These are phyloP conservation scores for Lysandra bellargus DNA, from an alignment of 2,888 invertebrate species.

Conservation along the genomic window DNA sequence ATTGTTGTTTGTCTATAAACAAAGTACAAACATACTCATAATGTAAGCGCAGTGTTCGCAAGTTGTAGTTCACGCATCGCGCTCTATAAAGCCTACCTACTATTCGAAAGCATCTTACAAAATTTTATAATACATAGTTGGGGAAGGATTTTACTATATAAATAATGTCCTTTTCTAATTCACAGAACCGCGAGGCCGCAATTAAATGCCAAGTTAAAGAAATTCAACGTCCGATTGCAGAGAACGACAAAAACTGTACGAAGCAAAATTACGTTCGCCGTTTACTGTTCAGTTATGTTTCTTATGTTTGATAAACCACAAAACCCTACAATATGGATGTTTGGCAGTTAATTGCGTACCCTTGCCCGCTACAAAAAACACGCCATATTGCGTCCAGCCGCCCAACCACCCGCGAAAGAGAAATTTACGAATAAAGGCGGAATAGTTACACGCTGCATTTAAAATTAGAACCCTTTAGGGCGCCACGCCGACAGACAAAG, in stretches of 20 bases:
- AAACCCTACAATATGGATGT: slow-evolving; percentile 61
- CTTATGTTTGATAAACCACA: slow-evolving; percentile 50
- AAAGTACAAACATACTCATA: not conserved
- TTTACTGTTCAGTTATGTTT: slow-evolving; percentile 13
- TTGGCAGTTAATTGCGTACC: slow-evolving; percentile 75
- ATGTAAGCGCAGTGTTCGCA: not conserved
- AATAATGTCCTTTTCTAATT: not conserved
- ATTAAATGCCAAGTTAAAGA: not conserved
- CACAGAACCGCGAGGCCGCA: not conserved
- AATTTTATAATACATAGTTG: no score
- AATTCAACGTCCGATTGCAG: not conserved
- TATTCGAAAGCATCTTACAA: no score
- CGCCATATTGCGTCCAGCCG: slow-evolving; percentile 78
- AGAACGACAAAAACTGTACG: not conserved
- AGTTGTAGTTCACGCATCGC: not conserved
- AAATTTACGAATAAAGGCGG: slow-evolving; percentile 75
- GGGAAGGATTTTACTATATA: not conserved
- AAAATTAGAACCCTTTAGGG: slow-evolving; percentile 80
- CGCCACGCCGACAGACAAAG: slow-evolving; percentile 80
- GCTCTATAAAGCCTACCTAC: no score
- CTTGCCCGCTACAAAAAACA: slow-evolving; percentile 64
- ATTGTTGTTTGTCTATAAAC: slow-evolving; percentile 11
- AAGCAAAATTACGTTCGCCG: not conserved
- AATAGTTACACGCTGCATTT: slow-evolving; percentile 79
- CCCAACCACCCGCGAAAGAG: slow-evolving; percentile 77